Evolutionary conservation across 1,140 invertebrate species (phyloP), one percentile per base, ranked within the genome.

Genomic region (Trialeurodes vaporariorum): DNA sequence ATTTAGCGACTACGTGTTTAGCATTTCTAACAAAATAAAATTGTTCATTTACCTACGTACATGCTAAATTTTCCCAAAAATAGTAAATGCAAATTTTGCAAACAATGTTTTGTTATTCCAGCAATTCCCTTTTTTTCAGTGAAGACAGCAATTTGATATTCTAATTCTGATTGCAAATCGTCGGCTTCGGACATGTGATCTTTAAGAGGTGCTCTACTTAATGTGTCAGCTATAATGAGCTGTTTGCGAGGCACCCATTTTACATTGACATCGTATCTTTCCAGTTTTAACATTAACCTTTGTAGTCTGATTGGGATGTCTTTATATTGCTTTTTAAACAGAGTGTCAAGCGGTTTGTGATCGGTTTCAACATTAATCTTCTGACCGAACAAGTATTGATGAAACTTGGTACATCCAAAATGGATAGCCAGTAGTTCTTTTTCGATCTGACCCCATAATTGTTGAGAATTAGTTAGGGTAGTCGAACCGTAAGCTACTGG

Each of bases 361-460:
- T 82, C 80, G 0, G 77, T 80, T 70, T 81, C 73, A 0, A 79
- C 73, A 9, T 76, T 68, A 9, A 70, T 62, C 24, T 68, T 69
- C 63, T 71, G 71, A 27, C 75, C 74, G 71, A 73, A 75, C 2
- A 78, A 63, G 71, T 75, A 78, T 65, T 77, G 73, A 59, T 75
- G 72, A 70, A 76, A 77, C 49, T 66, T 71, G 59, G 66, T 72
- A 69, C 68, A 75, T 65, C 63, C 75, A 72, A 75, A 78, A 27
- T 75, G 69, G 26, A 82, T 76, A 5, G 76, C 77, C 1, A 80
- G 72, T 12, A 75, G 69, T 71, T 82, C 79, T 63, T 79, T 81
- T 69, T 82, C 79, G 25, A 80, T 81, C 67, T 76, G 75, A 1
- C 77, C 71, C 69, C 78, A 82, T 1, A 70, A 69, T 66, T 71